Evolutionary conservation across 2,113 vertebrate genomes (phyloP).

Genomic region (Pica pica): DNA sequence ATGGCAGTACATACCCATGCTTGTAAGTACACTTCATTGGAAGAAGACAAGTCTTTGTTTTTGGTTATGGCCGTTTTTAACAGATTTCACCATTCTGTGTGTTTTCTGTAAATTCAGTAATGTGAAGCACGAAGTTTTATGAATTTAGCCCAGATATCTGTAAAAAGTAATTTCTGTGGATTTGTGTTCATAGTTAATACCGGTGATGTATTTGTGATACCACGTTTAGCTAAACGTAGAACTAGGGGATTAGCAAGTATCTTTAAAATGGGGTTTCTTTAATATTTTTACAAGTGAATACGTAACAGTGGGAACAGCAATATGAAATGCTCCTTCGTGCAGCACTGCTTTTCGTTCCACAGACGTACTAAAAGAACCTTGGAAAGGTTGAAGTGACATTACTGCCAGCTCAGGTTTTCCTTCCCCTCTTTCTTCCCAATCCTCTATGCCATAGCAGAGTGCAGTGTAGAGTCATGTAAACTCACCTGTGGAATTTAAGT

Average conservation of each 20-base stretch:
- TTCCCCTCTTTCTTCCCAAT: not conserved
- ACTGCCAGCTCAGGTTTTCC: not conserved
- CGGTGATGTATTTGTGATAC: not conserved
- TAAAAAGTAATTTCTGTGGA: not conserved
- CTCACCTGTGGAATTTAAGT: not conserved
- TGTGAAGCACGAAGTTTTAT: not conserved
- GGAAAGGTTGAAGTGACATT: not conserved
- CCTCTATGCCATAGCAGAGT: not conserved
- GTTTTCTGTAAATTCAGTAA: not conserved
- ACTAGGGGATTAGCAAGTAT: not conserved
- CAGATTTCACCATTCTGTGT: not conserved
- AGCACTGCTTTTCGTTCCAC: fast-evolving
- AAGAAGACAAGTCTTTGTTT: not conserved
- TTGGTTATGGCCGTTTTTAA: not conserved
- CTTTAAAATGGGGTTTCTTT: not conserved
- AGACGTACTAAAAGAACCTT: not conserved
- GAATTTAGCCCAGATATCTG: not conserved
- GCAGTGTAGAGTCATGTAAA: not conserved
- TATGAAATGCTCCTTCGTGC: fast-evolving
- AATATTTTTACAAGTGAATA: not conserved
- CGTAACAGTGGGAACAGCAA: fast-evolving
- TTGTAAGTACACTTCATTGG: not conserved
- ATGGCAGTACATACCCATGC: not conserved
- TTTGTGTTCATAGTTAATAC: not conserved
- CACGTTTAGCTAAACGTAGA: not conserved